Evolutionary conservation across 2,797 vertebrate genomes (phyloP).

Genomic region (Simalia tracyae): DNA sequence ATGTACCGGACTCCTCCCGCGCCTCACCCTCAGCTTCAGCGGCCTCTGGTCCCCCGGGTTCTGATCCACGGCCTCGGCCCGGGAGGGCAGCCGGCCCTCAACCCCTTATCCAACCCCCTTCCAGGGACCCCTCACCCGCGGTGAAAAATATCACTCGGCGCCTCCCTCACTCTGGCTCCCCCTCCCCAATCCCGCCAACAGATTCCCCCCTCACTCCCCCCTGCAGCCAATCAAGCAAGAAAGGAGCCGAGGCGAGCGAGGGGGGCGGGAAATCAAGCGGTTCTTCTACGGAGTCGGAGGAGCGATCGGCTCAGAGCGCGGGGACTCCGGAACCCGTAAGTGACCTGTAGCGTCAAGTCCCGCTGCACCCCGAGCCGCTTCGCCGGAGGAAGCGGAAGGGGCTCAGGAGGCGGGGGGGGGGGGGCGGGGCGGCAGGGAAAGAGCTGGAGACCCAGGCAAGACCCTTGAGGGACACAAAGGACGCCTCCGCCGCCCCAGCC

Average conservation of each 20-base stretch:
- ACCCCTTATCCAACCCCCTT: constrained; percentile 88
- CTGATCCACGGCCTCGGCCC: constrained; percentile 97
- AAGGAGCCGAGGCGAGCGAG: constrained; percentile 55
- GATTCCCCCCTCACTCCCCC: constrained; percentile 34
- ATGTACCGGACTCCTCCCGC: constrained; percentile 98
- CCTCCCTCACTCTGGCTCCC: constrained; percentile 36
- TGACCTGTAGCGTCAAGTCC: constrained; percentile 65
- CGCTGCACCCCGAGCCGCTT: not conserved
- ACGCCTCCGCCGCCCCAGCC: constrained; percentile 7
- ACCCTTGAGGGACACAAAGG: constrained; percentile 60
- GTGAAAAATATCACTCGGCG: constrained; percentile 68
- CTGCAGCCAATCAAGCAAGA: constrained; percentile 29
- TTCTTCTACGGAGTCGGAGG: constrained; percentile 49
- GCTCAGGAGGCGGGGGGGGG: not conserved
- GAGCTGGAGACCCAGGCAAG: constrained; percentile 26
- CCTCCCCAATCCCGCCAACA: constrained; percentile 49
- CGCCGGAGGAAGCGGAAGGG: not conserved
- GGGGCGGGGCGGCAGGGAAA: not conserved
- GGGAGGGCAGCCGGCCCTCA: constrained; percentile 92
- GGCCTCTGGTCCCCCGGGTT: constrained; percentile 94
- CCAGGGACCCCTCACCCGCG: constrained; percentile 89
- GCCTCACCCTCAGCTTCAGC: constrained; percentile 91
- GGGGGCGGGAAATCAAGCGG: constrained; percentile 18
- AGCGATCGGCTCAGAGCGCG: constrained; percentile 52
- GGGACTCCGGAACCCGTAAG: constrained; percentile 75